A percentile compares a stretch with the other conserved stretches of the same genome.
Conservation (phyloP, 2,888 invertebrate genomes). For the Megamerina dolium region DNA sequence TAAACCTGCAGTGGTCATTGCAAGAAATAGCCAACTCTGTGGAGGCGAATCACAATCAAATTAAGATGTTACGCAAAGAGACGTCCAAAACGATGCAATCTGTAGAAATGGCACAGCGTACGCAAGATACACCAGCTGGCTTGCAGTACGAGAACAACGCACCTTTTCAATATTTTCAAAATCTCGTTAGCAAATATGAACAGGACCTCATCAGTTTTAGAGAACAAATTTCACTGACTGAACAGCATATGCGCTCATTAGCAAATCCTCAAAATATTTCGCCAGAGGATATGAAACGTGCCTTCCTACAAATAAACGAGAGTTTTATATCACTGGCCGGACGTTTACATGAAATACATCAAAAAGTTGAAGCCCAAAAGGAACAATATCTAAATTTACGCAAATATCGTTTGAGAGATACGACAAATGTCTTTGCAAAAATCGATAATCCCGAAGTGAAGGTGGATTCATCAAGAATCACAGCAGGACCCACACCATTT, state of each 20-base stretch:
- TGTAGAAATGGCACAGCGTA: constrained; percentile 72
- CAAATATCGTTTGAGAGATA: constrained; percentile 66
- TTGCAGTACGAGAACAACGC: constrained; percentile 70
- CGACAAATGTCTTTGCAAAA: constrained; percentile 67
- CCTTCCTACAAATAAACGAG: constrained; percentile 77
- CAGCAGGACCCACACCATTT: constrained; percentile 61
- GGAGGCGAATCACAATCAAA: constrained; percentile 44
- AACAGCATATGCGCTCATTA: constrained; percentile 64
- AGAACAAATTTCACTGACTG: constrained; percentile 66
- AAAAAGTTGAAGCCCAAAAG: constrained; percentile 70
- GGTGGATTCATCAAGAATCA: constrained; percentile 46
- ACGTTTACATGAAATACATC: constrained; percentile 73
- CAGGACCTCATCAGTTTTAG: constrained; percentile 62
- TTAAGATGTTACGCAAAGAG: constrained; percentile 58
- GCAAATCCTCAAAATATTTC: constrained; percentile 58
- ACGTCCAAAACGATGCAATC: constrained; percentile 67
- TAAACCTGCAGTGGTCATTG: constrained; percentile 38
- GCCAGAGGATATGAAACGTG: constrained; percentile 69
- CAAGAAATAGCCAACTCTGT: constrained; percentile 45
- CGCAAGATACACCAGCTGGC: constrained; percentile 69
- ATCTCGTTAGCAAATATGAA: constrained; percentile 65
- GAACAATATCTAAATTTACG: constrained; percentile 77
- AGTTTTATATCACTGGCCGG: constrained; percentile 84
- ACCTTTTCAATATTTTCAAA: constrained; percentile 65
- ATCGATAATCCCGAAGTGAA: constrained; percentile 41